Evolutionary conservation across 1,140 invertebrate species (phyloP), one percentile per base, ranked within the genome.

Genomic region (Cepaea nemoralis): DNA sequence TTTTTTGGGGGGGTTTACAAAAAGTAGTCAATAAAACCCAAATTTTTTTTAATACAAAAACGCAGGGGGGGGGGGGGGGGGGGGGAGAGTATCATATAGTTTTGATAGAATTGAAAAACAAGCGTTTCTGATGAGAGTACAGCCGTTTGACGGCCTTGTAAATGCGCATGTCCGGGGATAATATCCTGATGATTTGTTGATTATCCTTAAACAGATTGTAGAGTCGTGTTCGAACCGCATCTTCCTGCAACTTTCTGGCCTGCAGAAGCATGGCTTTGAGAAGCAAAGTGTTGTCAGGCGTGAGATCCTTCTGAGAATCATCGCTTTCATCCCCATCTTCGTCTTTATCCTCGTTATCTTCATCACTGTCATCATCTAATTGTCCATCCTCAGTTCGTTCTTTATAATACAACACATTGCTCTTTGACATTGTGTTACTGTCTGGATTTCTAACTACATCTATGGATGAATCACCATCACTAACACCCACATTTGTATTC

Each of bases 71-170:
- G n/a, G n/a, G n/a, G n/a, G n/a, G n/a, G n/a, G n/a, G n/a, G n/a
- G n/a, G n/a, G n/a, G n/a, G n/a, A n/a, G n/a, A n/a, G n/a, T n/a
- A 55, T 55, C 50, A 55, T 5, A 42, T 73, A 19, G 40, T 3
- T n/a, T 33, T 42, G 19, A 39, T 74, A 16, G 71, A 74, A 48
- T 74, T 74, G 27, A 74, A 45, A 31, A 74, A 74, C 12, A 45
- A 27, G 5, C 8, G 42, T 48, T 42, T 45, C 42, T 74, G 71
- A 22, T n/a, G 27, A 27, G 5, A 37, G 71, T 74, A 48, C n/a
- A 74, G 42, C 27, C 33, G 48, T 31, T 74, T 74, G 1, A 74
- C 42, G 5, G 71, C 71, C 14, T 74, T 31, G 33, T 74, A 74
- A 12, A 74, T 42, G 2, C 33, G 39, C 2, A 74, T 2, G n/a